Conservation (phyloP, 2,888 invertebrate genomes). For the Baccha elongata region DNA sequence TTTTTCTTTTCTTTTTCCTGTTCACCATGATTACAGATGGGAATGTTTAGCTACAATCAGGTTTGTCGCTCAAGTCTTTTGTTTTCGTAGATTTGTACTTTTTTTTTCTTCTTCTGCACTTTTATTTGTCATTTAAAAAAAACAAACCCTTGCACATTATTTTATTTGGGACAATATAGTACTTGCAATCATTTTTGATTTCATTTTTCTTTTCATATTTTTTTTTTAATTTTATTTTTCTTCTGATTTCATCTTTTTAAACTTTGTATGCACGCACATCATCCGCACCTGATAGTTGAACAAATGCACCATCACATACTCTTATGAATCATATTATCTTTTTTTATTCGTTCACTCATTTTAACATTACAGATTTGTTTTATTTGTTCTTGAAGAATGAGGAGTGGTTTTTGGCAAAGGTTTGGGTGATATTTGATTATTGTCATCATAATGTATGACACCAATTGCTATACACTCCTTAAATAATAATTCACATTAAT, state of each 20-base stretch:
- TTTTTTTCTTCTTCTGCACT: constrained; percentile 23
- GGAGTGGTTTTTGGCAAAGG: constrained; percentile 28
- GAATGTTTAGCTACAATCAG: constrained; percentile 82
- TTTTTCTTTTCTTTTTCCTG: constrained; percentile 39
- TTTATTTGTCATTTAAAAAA: constrained; percentile 9
- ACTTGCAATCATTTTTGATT: constrained; percentile 30
- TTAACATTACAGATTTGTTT: constrained; percentile 13
- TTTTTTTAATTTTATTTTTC: constrained; percentile 13
- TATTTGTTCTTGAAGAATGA: constrained; percentile 13
- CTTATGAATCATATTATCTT: background rate
- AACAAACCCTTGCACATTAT: constrained; percentile 50
- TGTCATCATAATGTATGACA: constrained; percentile 2
- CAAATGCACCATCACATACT: background rate
- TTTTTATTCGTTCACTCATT: background rate
- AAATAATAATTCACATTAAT: constrained; percentile 29
- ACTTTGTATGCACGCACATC: constrained; percentile 35
- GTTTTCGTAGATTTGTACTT: constrained; percentile 72
- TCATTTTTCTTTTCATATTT: constrained; percentile 1
- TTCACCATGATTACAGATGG: constrained; percentile 78
- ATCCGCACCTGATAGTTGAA: background rate
- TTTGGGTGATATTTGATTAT: constrained; percentile 12
- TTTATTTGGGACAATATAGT: constrained; percentile 29
- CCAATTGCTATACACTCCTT: constrained; percentile 54
- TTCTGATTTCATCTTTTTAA: too few species aligned
- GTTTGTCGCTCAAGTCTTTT: constrained; percentile 82